Evolutionary conservation across 2,113 vertebrate genomes (phyloP).

Genomic region (Alethe diademata): DNA sequence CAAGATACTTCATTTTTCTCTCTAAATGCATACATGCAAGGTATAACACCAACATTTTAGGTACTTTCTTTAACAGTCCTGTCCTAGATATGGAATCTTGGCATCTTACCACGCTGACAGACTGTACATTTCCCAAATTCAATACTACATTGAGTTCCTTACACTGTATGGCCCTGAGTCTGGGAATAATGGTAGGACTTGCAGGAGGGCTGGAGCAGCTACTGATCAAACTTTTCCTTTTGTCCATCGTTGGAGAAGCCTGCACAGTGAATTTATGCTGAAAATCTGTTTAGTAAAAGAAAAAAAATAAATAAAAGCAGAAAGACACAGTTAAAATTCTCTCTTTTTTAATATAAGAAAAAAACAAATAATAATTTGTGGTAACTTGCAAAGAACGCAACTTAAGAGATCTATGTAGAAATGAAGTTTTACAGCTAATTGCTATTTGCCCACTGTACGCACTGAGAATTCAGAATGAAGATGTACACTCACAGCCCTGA

Average conservation of each 20-base stretch:
- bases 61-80: neutral
- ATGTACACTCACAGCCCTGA: neutral
- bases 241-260: slow-evolving; percentile 93
- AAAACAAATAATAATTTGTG: neutral
- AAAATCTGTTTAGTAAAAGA: slow-evolving; percentile 82
- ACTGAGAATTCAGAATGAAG: neutral
- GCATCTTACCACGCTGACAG: slow-evolving; percentile 11
- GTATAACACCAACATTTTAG: neutral
- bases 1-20: neutral
- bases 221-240: slow-evolving; percentile 87
- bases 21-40: neutral
- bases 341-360: neutral
- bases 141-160: slow-evolving; percentile 65
- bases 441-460: rapidly evolving
- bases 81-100: neutral
- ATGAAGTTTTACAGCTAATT: neutral
- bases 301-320: neutral
- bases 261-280: slow-evolving; percentile 99
- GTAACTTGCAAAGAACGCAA: neutral
- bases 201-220: slow-evolving; percentile 90
- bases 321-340: neutral
- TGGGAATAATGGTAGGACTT: slow-evolving; percentile 91
- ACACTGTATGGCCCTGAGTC: slow-evolving; percentile 96
- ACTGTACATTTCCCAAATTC: slow-evolving; percentile 34
- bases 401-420: neutral